Conservation (phyloP, 1,140 invertebrate species). For the Mycetomoellerius zeteki region DNA sequence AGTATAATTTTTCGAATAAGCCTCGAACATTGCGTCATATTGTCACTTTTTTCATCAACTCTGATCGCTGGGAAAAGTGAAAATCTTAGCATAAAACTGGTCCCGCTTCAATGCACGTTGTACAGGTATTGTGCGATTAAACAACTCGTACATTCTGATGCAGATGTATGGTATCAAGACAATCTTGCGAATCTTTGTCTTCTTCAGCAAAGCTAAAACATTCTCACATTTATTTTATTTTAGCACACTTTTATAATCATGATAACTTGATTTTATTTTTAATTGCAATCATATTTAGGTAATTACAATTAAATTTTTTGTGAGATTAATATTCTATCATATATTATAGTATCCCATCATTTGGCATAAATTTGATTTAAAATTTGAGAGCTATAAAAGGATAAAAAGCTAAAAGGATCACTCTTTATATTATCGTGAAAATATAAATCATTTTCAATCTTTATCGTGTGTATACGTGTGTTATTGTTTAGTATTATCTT, state of each 20-base stretch:
- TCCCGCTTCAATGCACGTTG: conserved; percentile 73
- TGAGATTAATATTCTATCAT: too few species aligned
- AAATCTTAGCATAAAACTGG: conserved; percentile 81
- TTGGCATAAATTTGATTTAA: too few species aligned
- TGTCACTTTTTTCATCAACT: conserved; percentile 2
- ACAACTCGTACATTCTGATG: not conserved
- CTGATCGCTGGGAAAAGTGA: conserved; percentile 72
- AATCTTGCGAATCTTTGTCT: conserved; percentile 39
- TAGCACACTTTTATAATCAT: not conserved
- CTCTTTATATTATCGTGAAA: too few species aligned
- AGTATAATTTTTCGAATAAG: not conserved
- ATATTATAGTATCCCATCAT: too few species aligned
- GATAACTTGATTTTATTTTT: not conserved
- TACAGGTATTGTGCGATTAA: conserved; percentile 49
- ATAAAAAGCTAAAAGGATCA: too few species aligned
- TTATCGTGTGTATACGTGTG: not conserved
- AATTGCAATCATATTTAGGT: not conserved
- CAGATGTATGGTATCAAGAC: conserved; percentile 51
- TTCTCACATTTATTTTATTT: not conserved
- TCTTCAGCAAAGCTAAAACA: conserved; percentile 32
- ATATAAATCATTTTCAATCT: not conserved
- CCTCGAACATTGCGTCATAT: not conserved
- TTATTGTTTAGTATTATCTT: not conserved
- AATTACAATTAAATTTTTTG: too few species aligned
- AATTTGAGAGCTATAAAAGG: too few species aligned